A percentile compares a stretch with the other conserved stretches of the same genome.
These are phyloP conservation scores for Australoheros scitulus DNA, from an alignment of 2,113 vertebrate genomes.

Conservation along the genomic window DNA sequence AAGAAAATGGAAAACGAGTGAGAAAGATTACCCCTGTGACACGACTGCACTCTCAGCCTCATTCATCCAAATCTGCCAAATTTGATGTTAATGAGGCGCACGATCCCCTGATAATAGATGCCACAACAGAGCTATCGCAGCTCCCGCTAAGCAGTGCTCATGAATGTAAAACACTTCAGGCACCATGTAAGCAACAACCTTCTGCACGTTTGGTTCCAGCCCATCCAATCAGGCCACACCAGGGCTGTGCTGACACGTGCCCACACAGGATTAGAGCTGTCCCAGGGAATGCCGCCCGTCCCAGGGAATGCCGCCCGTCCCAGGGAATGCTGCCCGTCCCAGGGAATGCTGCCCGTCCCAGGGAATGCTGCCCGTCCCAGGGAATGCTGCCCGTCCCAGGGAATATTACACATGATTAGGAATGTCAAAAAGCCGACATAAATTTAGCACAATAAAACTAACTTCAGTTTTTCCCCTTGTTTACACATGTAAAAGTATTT, in stretches of 20 bases:
- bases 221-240: background rate
- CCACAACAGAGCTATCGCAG: conserved; percentile 46
- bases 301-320: background rate
- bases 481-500: background rate
- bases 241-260: background rate
- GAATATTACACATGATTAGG: background rate
- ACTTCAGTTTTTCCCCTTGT: background rate
- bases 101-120: conserved; percentile 46
- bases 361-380: too few relatives aligned
- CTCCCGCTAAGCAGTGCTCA: conserved; percentile 41
- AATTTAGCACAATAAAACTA: background rate
- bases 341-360: background rate
- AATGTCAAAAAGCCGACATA: background rate
- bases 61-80: conserved; percentile 55
- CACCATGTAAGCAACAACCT: conserved; percentile 1
- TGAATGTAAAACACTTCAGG: conserved; percentile 46
- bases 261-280: background rate
- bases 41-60: conserved; percentile 32
- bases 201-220: background rate
- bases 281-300: too few relatives aligned
- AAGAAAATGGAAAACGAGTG: background rate
- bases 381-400: too few relatives aligned
- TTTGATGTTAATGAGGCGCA: conserved; percentile 67
- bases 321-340: too few relatives aligned
- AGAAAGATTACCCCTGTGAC: conserved; percentile 26